A percentile compares a stretch with the other conserved stretches of the same genome.
Evolutionary conservation across 2,888 invertebrate genomes (phyloP).

Genomic region (Gymnosoma rotundatum): DNA sequence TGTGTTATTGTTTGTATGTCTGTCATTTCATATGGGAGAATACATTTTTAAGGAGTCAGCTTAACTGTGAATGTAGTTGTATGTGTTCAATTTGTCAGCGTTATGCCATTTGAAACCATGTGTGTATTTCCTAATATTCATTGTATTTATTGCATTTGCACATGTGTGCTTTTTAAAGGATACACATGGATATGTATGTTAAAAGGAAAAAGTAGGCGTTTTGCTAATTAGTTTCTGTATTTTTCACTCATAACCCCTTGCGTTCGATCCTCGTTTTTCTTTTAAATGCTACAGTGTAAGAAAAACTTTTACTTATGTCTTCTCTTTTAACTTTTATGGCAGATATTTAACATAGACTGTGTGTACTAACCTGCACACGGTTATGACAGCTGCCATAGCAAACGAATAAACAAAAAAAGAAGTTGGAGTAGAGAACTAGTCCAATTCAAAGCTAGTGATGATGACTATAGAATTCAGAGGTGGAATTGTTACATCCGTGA

Average conservation of each 20-base stretch:
- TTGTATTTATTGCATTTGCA: not conserved
- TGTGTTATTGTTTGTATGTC: conserved; percentile 16
- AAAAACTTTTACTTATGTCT: no score
- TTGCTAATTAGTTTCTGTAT: conserved; percentile 60
- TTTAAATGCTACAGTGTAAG: conserved; percentile 18
- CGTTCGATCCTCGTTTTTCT: not conserved
- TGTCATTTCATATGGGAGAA: conserved; percentile 22
- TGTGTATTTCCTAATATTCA: conserved; percentile 38
- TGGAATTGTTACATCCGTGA: no score
- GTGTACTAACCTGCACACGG: no score
- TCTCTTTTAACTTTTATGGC: no score
- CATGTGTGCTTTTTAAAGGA: no score
- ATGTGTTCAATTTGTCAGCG: not conserved
- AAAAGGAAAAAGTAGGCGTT: conserved; percentile 58
- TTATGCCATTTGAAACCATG: conserved; percentile 52
- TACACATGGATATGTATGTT: not conserved
- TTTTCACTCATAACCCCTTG: conserved; percentile 35
- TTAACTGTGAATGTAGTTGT: not conserved
- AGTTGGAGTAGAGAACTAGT: no score
- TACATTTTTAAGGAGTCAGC: not conserved
- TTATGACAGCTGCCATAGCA: no score
- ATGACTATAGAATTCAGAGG: no score
- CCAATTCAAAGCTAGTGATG: no score
- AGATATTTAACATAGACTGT: no score
- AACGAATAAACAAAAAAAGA: no score